phyloP scores from a whole-genome alignment of 2,888 invertebrate genomes.

The Crematogaster levior region DNA sequence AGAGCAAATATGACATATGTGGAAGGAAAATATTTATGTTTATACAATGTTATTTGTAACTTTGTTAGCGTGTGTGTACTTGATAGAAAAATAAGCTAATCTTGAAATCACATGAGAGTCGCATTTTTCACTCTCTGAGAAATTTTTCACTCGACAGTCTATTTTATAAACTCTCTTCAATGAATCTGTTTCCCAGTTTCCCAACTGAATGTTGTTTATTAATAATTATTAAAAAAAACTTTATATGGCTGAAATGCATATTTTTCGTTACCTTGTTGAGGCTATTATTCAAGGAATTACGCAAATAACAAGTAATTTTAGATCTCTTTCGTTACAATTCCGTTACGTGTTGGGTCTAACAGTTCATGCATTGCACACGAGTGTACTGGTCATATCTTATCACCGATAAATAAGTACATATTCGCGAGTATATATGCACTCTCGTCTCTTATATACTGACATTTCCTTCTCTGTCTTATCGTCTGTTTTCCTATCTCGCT shows the following conservation, averaged over 20 bases:
- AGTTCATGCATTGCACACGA: slow-evolving; percentile 37
- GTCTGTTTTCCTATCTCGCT: slow-evolving; percentile 3
- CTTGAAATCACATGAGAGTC: not conserved
- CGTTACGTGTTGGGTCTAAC: slow-evolving; percentile 27
- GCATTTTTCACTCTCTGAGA: not conserved
- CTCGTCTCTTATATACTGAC: slow-evolving; percentile 56
- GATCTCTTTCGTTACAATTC: slow-evolving; percentile 38
- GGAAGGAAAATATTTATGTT: slow-evolving; percentile 7
- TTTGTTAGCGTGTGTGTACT: not conserved
- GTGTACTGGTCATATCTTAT: slow-evolving; percentile 72
- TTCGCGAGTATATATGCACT: slow-evolving; percentile 72
- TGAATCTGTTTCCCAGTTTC: not conserved
- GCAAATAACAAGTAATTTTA: slow-evolving; percentile 13
- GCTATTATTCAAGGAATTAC: not conserved
- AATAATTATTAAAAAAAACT: not conserved
- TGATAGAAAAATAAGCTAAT: not conserved
- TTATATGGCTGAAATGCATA: not conserved
- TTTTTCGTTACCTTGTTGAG: not conserved
- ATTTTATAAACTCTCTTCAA: not conserved
- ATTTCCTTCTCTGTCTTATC: slow-evolving; percentile 60
- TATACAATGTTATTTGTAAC: not conserved
- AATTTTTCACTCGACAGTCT: slow-evolving; percentile 14
- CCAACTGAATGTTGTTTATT: not conserved
- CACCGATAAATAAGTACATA: slow-evolving; percentile 76
- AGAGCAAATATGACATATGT: not conserved